Conservation (phyloP, 2,888 invertebrate genomes). For the Idaea straminata region DNA sequence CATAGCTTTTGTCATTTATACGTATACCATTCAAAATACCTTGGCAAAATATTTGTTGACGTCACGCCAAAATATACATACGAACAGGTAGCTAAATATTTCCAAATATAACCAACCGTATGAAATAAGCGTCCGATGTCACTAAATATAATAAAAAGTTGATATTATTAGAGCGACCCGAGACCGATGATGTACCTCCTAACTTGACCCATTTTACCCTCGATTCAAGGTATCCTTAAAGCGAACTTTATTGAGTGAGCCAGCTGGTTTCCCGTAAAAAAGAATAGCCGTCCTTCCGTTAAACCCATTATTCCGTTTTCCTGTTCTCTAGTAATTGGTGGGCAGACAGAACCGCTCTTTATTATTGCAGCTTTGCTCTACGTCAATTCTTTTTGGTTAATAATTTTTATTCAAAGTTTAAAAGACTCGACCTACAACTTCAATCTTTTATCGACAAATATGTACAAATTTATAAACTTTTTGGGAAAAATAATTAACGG, state of each 20-base stretch:
- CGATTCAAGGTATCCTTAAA: slow-evolving; percentile 52
- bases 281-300: slow-evolving; percentile 45
- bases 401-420: slow-evolving; percentile 19
- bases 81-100: slow-evolving; percentile 5
- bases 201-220: slow-evolving; percentile 39
- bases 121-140: slow-evolving; percentile 5
- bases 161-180: slow-evolving; percentile 26
- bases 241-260: slow-evolving; percentile 58
- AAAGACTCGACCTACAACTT: neutral
- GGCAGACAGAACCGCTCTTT: slow-evolving; percentile 24
- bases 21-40: neutral
- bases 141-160: slow-evolving; percentile 20
- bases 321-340: slow-evolving; percentile 33
- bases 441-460: slow-evolving; percentile 6
- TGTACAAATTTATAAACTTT: slow-evolving; percentile 9
- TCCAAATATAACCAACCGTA: slow-evolving; percentile 2
- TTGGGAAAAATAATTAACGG: slow-evolving; percentile 28
- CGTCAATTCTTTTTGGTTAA: slow-evolving; percentile 8
- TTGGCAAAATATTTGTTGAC: slow-evolving; percentile 3
- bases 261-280: slow-evolving; percentile 56
- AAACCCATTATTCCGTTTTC: slow-evolving; percentile 41
- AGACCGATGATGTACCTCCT: slow-evolving; percentile 31
- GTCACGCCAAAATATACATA: slow-evolving; percentile 1
- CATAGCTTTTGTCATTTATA: slow-evolving; percentile 3
- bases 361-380: slow-evolving; percentile 23